A percentile compares a stretch with the other conserved stretches of the same genome.
These are phyloP conservation scores for Phasianus colchicus DNA, from an alignment of 2,113 vertebrate genomes.

Conservation along the genomic window DNA sequence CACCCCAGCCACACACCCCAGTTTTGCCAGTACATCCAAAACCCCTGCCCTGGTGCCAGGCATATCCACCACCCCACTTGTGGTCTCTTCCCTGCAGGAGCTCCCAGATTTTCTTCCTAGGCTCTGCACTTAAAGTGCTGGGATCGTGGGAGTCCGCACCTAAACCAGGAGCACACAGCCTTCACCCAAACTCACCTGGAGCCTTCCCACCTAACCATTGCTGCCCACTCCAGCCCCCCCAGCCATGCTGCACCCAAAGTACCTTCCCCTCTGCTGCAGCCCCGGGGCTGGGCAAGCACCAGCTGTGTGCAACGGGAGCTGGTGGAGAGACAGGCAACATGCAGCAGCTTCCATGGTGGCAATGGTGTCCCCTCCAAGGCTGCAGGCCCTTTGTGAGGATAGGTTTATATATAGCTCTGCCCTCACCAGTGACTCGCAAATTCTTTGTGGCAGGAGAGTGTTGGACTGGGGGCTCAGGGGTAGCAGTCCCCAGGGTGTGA, in stretches of 20 bases:
- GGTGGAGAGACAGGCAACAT: background rate
- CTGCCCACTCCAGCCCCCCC: no score
- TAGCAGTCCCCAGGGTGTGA: constrained; percentile 62
- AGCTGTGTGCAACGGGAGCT: background rate
- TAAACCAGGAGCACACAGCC: background rate
- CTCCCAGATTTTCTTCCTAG: fast-evolving
- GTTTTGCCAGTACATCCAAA: background rate
- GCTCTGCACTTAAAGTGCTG: fast-evolving
- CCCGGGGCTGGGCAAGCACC: background rate
- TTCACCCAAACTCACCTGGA: background rate
- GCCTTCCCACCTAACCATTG: background rate
- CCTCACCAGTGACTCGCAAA: constrained; percentile 5
- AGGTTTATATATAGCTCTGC: constrained; percentile 76
- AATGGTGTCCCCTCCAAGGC: background rate
- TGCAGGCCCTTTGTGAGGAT: background rate
- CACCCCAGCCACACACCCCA: fast-evolving
- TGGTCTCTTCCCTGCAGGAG: background rate
- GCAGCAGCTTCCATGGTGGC: constrained; percentile 9
- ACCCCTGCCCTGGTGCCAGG: background rate
- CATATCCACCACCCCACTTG: fast-evolving
- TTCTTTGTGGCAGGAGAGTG: constrained; percentile 14
- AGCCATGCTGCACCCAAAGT: background rate
- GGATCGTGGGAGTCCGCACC: background rate
- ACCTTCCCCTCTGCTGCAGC: constrained; percentile 43
- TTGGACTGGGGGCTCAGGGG: background rate